Evolutionary conservation across 1,140 invertebrate species (phyloP).

Genomic region (Drosophila lowei): DNA sequence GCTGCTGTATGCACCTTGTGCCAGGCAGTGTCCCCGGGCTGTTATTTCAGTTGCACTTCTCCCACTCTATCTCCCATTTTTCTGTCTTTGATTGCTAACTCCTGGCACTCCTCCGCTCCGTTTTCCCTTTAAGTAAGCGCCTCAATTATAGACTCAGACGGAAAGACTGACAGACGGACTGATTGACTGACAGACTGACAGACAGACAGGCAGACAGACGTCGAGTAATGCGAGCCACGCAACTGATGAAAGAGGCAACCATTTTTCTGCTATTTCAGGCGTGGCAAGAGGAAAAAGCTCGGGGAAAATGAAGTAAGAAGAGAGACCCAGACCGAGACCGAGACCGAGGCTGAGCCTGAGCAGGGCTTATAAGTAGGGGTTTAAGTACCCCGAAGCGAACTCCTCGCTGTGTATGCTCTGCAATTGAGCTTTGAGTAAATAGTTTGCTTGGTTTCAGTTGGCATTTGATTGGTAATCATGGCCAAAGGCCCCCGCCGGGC

Average conservation of each 20-base stretch:
- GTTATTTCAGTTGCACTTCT: conserved; percentile 76
- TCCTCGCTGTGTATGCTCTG: conserved; percentile 16
- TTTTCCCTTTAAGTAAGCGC: conserved; percentile 50
- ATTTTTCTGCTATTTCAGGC: conserved; percentile 55
- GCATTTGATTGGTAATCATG: conserved; percentile 44
- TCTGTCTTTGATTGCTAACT: conserved; percentile 53
- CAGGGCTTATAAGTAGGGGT: conserved; percentile 2
- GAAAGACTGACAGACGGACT: conserved; percentile 6
- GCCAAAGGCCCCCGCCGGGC: conserved; percentile 7
- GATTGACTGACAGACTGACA: not conserved
- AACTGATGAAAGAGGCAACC: conserved; percentile 30
- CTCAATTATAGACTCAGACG: conserved; percentile 71
- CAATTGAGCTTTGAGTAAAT: conserved; percentile 45
- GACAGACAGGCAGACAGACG: not conserved
- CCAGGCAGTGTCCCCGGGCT: conserved; percentile 45
- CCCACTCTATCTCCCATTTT: conserved; percentile 10
- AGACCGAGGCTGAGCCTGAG: not conserved
- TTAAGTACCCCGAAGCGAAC: conserved; percentile 6
- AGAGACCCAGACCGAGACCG: not conserved
- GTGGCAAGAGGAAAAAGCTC: conserved; percentile 24
- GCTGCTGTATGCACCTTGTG: conserved; percentile 26
- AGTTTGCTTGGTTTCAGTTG: conserved; percentile 24
- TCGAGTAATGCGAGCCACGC: conserved; percentile 25
- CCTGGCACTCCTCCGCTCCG: conserved; percentile 6
- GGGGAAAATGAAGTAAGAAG: conserved; percentile 1